Conservation (phyloP, 2,113 vertebrate genomes). For the Acanthisitta chloris region DNA sequence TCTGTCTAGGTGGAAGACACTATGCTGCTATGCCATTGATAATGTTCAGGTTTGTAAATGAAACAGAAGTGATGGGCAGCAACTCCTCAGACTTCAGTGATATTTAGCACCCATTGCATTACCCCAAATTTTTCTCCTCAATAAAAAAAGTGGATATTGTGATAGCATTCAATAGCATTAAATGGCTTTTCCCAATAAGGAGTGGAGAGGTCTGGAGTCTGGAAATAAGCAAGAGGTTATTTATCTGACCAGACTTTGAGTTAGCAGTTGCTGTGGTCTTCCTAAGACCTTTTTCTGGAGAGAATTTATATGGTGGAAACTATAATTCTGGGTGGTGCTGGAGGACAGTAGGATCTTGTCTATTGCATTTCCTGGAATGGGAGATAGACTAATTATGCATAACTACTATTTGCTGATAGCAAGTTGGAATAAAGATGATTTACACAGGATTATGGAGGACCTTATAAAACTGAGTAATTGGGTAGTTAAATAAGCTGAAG, state of each 20-base stretch:
- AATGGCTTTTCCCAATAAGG: background rate
- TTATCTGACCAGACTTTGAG: background rate
- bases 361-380: background rate
- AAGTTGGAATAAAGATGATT: background rate
- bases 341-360: background rate
- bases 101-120: background rate
- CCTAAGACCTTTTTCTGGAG: background rate
- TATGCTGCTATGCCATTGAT: background rate
- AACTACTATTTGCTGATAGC: background rate
- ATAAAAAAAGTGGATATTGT: background rate
- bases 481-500: background rate
- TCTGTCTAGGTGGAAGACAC: background rate
- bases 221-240: background rate
- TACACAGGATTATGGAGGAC: background rate
- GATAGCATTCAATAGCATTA: background rate
- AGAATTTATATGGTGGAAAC: background rate
- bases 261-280: background rate
- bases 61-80: background rate
- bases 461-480: background rate
- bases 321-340: background rate
- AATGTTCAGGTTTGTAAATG: background rate
- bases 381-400: background rate
- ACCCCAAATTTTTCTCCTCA: background rate
- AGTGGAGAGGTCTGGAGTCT: background rate
- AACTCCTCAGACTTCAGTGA: background rate